Conservation (phyloP, 2,888 invertebrate genomes). For the Hypercompe scribonia region DNA sequence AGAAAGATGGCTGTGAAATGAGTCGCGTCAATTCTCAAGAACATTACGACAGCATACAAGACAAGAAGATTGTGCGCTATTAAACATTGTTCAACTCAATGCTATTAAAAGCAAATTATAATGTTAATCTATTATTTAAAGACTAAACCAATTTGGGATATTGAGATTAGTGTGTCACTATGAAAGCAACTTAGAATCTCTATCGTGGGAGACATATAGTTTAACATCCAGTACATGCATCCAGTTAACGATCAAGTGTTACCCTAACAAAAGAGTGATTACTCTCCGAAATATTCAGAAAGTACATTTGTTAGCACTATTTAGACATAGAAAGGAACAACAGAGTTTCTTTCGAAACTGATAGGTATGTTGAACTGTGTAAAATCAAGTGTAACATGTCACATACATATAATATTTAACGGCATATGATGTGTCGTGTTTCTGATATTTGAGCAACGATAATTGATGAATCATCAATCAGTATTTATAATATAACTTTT, state of each 20-base stretch:
- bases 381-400: neutral
- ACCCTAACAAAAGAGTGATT: neutral
- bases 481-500: neutral
- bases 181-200: neutral
- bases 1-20: neutral
- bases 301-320: neutral
- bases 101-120: neutral
- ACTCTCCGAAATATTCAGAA: neutral
- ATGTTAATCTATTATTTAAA: neutral
- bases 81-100: too few species aligned
- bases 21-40: neutral
- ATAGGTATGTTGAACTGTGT: constrained; percentile 4
- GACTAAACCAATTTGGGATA: neutral
- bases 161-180: neutral
- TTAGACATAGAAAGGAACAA: neutral
- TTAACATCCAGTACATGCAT: neutral
- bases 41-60: neutral
- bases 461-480: constrained; percentile 6
- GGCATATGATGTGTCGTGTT: neutral
- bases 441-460: neutral
- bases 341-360: neutral
- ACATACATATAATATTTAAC: neutral
- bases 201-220: neutral
- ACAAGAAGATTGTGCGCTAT: too few species aligned
- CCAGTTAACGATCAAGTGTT: neutral